Evolutionary conservation across 2,113 vertebrate species (phyloP), one percentile per base, ranked within the genome.

Genomic region (Eptatretus burgeri): DNA sequence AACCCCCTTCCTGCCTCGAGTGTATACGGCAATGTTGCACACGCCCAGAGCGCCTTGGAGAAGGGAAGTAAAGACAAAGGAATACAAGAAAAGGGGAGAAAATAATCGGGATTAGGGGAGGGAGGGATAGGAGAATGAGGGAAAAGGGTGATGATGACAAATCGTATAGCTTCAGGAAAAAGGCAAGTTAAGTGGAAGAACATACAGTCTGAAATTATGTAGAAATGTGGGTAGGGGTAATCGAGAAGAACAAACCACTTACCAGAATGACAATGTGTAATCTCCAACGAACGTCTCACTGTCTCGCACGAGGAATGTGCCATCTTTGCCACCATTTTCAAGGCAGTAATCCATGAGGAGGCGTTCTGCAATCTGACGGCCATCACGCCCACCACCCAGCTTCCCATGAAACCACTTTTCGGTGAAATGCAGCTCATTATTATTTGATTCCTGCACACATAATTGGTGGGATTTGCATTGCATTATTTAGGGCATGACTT

Each of bases 391-490:
- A 0, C 81, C 82, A 0, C 82, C 82, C 51, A 84, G 69, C 68
- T 83, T 83, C 69, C 82, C 82, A 0, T 84, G 82, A 71, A 84
- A 84, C 82, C 82, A 84, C 64, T 81, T 80, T 75, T 84, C 80
- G 0, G 66, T 77, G 64, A 81, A 81, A 73, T 83, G 82, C 71
- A 82, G 75, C 73, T 82, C 79, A 0, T 82, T 84, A 75, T 83
- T 83, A 75, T 81, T 83, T 14, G 78, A 78, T 69, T 83, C 82
- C 82, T 84, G 68, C 13, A 49, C 19, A 49, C 7, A 3, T 18
- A 16, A 10, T 18, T 9, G 5, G 51, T 13, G 16, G 50, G 17
- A 49, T 13, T 41, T 41, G 3, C 27, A 41, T 41, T 41, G n/a
- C n/a, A n/a, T n/a, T n/a, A n/a, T n/a, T n/a, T n/a, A n/a, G n/a